phyloP scores from a whole-genome alignment of 2,888 invertebrate genomes.

The Sarcophaga rosellei region DNA sequence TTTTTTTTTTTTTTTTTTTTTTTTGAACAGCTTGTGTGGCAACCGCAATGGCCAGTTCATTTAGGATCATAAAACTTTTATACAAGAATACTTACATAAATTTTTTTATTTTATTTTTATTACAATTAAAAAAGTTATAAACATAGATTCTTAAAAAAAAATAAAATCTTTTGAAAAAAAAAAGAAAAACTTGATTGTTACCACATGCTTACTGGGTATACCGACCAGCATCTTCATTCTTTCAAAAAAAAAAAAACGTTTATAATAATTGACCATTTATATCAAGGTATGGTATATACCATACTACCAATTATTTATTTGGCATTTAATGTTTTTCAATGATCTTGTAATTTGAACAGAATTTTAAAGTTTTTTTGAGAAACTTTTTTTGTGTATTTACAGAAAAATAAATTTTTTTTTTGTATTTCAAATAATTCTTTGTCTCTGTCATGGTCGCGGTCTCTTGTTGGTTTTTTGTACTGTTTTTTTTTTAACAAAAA shows the following conservation, averaged over 20 bases:
- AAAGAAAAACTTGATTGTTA: neutral
- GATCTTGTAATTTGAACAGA: slow-evolving; percentile 63
- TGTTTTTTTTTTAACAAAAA: neutral
- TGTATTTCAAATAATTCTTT: slow-evolving; percentile 37
- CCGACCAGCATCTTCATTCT: neutral
- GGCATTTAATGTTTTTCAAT: slow-evolving; percentile 64
- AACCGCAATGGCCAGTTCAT: neutral
- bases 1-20: no score
- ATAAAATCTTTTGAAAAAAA: neutral
- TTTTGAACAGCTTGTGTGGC: neutral
- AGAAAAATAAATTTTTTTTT: neutral
- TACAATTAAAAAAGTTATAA: neutral
- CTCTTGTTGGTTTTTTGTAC: slow-evolving; percentile 2
- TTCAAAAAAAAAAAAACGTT: neutral
- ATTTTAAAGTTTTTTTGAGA: neutral
- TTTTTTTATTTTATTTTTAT: neutral
- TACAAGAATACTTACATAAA: neutral
- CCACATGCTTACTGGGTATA: neutral
- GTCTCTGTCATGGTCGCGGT: slow-evolving; percentile 67
- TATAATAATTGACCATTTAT: neutral
- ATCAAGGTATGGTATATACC: neutral
- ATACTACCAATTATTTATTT: slow-evolving; percentile 57
- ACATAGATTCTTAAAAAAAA: neutral
- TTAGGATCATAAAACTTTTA: neutral
- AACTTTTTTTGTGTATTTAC: neutral